phyloP scores from a whole-genome alignment of 2,797 vertebrate species.

The Onychomys leucogaster region DNA sequence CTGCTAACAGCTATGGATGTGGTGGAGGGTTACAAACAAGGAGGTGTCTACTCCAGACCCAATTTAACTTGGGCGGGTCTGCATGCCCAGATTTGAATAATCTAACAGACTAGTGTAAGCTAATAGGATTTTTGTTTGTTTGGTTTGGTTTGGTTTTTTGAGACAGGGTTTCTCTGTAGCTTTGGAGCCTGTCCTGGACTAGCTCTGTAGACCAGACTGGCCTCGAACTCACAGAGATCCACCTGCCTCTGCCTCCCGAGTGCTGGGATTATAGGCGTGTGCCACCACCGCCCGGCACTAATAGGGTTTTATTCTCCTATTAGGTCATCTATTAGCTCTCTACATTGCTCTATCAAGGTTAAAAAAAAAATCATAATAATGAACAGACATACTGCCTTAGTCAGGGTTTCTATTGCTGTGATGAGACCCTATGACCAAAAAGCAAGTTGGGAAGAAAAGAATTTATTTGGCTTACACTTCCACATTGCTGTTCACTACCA shows the following conservation, averaged over 20 bases:
- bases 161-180: no score
- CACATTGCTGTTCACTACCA: background rate
- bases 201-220: no score
- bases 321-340: background rate
- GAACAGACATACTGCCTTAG: background rate
- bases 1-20: background rate
- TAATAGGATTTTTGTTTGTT: background rate
- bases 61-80: background rate
- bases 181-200: no score
- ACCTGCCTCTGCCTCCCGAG: no score
- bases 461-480: background rate
- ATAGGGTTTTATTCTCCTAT: background rate
- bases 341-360: background rate
- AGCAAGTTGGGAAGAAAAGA: background rate
- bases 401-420: background rate
- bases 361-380: background rate
- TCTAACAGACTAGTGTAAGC: background rate
- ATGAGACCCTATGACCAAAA: background rate
- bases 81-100: background rate
- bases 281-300: no score
- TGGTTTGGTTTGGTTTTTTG: no score
- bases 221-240: no score
- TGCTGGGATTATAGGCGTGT: no score
- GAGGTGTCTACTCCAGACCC: no score
- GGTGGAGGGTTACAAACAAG: background rate